These are phyloP conservation scores for Eptatretus atami DNA, from an alignment of 2,797 vertebrate genomes.

Conservation along the genomic window DNA sequence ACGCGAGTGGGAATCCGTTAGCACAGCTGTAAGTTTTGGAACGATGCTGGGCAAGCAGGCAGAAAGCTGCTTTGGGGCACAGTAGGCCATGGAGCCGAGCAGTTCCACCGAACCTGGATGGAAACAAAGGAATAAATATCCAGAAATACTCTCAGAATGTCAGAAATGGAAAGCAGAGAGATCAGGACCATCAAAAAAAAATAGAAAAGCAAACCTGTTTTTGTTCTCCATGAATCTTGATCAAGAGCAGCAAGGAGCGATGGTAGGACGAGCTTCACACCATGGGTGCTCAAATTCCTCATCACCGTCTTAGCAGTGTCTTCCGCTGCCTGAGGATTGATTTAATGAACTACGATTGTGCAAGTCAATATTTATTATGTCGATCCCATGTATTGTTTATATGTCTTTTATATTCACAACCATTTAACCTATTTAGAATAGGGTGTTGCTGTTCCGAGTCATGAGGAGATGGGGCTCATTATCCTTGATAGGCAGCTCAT, in stretches of 20 bases:
- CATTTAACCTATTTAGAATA: too few species aligned
- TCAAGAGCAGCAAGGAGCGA: conserved; percentile 70
- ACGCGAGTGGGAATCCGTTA: conserved; percentile 89
- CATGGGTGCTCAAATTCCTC: conserved; percentile 88
- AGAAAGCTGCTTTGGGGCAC: conserved; percentile 79
- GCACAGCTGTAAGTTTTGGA: conserved; percentile 80
- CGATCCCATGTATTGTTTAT: too few species aligned
- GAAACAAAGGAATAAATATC: not conserved
- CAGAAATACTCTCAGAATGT: not conserved
- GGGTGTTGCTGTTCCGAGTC: too few species aligned
- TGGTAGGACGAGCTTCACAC: conserved; percentile 81
- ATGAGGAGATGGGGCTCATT: too few species aligned
- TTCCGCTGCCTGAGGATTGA: conserved; percentile 43
- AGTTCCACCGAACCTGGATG: conserved; percentile 61
- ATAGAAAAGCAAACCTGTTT: conserved; percentile 34
- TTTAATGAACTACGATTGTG: too few species aligned
- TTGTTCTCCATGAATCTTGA: conserved; percentile 94
- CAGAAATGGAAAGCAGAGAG: too few species aligned
- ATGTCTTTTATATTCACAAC: too few species aligned
- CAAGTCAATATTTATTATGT: too few species aligned
- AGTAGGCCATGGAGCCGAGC: conserved; percentile 82
- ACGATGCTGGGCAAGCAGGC: conserved; percentile 90
- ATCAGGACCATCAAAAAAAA: not conserved
- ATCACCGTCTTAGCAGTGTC: conserved; percentile 97
- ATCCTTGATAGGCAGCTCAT: too few species aligned